Evolutionary conservation across 2,888 invertebrate genomes (phyloP).

Genomic region (Esperia sulphurella): DNA sequence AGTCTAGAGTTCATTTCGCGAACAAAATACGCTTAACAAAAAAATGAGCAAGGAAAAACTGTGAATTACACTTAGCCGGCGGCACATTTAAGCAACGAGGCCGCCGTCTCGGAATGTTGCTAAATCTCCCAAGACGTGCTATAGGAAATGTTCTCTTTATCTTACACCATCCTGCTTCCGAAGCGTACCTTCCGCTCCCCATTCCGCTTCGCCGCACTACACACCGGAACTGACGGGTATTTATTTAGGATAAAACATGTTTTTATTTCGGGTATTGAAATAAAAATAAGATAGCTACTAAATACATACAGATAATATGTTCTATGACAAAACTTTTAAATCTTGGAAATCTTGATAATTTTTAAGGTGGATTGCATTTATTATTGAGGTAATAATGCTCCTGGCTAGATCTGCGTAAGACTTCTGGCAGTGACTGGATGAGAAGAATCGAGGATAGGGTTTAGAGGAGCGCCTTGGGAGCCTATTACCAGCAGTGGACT

Average conservation of each 20-base stretch:
- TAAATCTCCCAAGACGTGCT: conserved; percentile 70
- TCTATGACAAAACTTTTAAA: too few species aligned
- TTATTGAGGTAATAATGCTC: too few species aligned
- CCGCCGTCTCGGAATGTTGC: conserved; percentile 58
- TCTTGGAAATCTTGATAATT: too few species aligned
- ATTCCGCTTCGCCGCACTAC: conserved; percentile 59
- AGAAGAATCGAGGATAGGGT: too few species aligned
- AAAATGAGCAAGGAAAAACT: conserved; percentile 23
- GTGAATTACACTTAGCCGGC: conserved; percentile 41
- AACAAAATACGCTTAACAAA: conserved; percentile 6
- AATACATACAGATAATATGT: too few species aligned
- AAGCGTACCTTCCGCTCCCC: conserved; percentile 63
- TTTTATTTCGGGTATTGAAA: conserved; percentile 7
- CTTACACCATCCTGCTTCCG: conserved; percentile 76
- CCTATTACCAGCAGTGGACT: too few species aligned
- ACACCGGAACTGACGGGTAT: conserved; percentile 63
- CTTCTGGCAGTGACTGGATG: too few species aligned
- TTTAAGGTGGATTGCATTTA: too few species aligned
- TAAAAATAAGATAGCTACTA: not conserved
- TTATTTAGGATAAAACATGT: conserved; percentile 56
- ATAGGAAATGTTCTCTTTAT: conserved; percentile 78
- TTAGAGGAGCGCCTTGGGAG: too few species aligned
- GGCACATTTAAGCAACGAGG: conserved; percentile 45
- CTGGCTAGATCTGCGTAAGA: too few species aligned
- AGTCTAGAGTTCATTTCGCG: conserved; percentile 5